These are phyloP conservation scores for Oedothorax gibbosus DNA, from an alignment of 1,140 invertebrate species.

Conservation along the genomic window DNA sequence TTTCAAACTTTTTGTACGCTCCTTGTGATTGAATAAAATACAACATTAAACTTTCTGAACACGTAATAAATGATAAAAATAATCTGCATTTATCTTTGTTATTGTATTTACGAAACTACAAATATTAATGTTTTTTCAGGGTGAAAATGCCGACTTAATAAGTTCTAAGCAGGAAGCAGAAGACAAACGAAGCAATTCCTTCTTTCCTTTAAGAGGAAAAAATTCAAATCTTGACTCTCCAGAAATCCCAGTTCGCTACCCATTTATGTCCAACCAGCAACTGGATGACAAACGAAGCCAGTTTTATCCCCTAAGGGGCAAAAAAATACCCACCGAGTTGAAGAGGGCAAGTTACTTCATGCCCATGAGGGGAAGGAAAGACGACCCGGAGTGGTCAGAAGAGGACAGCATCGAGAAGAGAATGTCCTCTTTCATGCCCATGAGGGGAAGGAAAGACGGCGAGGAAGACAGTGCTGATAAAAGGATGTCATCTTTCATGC, in stretches of 20 bases:
- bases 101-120: neutral
- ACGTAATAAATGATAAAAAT: too few relatives aligned
- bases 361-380: slow-evolving; percentile 51
- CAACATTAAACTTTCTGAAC: too few relatives aligned
- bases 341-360: slow-evolving; percentile 55
- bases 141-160: neutral
- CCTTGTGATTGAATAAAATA: too few relatives aligned
- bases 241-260: neutral
- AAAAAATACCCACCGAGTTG: slow-evolving; percentile 33
- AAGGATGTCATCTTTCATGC: slow-evolving; percentile 48
- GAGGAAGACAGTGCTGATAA: neutral
- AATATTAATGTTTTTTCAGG: neutral
- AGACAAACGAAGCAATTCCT: slow-evolving; percentile 36
- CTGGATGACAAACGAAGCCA: slow-evolving; percentile 36
- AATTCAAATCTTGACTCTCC: slow-evolving; percentile 3
- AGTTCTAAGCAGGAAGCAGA: slow-evolving; percentile 22
- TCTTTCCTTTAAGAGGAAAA: slow-evolving; percentile 46
- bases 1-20: too few relatives aligned
- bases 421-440: slow-evolving; percentile 27
- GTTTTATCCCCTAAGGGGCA: slow-evolving; percentile 48
- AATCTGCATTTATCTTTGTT: too few relatives aligned
- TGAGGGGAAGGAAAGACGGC: slow-evolving; percentile 43
- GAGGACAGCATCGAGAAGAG: slow-evolving; percentile 12
- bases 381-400: neutral
- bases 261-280: slow-evolving; percentile 9